These are phyloP conservation scores for Paracanthobrama guichenoti DNA, from an alignment of 2,113 vertebrate species.

Conservation along the genomic window DNA sequence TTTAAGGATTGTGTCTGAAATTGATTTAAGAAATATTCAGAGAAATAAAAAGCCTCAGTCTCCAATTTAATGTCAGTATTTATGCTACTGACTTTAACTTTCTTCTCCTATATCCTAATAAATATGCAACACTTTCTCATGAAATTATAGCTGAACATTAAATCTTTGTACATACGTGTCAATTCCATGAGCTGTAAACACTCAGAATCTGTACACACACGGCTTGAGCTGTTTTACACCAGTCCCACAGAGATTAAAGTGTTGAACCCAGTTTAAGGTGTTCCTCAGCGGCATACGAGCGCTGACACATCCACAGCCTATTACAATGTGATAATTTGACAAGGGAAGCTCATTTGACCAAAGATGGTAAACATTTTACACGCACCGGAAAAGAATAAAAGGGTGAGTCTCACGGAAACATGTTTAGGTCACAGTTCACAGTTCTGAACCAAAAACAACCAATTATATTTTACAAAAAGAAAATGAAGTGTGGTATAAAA, in stretches of 20 bases:
- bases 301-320: slow-evolving; percentile 1
- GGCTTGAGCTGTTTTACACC: not conserved
- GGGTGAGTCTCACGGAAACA: not conserved
- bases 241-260: slow-evolving; percentile 14
- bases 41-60: no score
- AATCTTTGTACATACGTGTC: not conserved
- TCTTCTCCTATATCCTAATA: not conserved
- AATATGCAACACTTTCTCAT: not conserved
- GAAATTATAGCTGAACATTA: not conserved
- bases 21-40: not conserved
- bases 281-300: not conserved
- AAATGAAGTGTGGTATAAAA: no score
- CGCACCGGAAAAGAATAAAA: not conserved
- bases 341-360: not conserved
- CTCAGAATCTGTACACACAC: not conserved
- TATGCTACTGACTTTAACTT: no score
- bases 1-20: not conserved
- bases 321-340: slow-evolving; percentile 31
- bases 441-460: not conserved
- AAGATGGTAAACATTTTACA: not conserved
- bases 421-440: not conserved
- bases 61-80: no score
- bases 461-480: not conserved
- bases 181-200: slow-evolving; percentile 7
- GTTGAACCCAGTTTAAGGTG: slow-evolving; percentile 12